A percentile compares a stretch with the other conserved stretches of the same genome.
These are phyloP conservation scores for Crypturellus undulatus DNA, from an alignment of 2,113 vertebrate genomes.

Conservation along the genomic window DNA sequence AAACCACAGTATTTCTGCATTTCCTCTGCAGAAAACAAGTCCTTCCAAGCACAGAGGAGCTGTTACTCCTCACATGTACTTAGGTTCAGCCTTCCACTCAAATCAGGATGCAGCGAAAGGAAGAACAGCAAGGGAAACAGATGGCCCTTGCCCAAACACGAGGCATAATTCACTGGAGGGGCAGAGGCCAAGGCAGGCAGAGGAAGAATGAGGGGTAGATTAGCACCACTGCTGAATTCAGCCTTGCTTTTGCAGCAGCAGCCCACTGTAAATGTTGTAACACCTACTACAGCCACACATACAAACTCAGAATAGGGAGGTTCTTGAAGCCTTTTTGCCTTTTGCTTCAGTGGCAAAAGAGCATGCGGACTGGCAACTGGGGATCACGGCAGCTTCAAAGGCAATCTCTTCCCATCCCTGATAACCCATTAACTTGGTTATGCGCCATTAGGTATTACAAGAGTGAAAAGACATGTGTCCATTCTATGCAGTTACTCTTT, in stretches of 20 bases:
- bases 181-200: background rate
- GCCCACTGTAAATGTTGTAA: background rate
- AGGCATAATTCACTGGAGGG: constrained; percentile 31
- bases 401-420: background rate
- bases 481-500: background rate
- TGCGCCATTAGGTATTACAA: rapidly evolving
- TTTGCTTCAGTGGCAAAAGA: background rate
- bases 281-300: rapidly evolving
- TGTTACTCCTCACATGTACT: rapidly evolving
- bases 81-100: constrained; percentile 54
- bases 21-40: background rate
- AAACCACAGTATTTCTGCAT: rapidly evolving
- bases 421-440: rapidly evolving
- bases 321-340: background rate
- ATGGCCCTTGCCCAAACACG: constrained; percentile 27
- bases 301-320: background rate
- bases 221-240: background rate
- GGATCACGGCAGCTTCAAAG: background rate
- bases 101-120: constrained; percentile 23
- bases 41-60: background rate
- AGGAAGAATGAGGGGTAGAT: background rate
- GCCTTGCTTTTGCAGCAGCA: background rate
- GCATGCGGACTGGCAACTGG: background rate
- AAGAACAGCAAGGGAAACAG: constrained; percentile 20
- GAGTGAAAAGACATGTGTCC: background rate